phyloP scores from a whole-genome alignment of 2,113 vertebrate species.

The Abramis brama region DNA sequence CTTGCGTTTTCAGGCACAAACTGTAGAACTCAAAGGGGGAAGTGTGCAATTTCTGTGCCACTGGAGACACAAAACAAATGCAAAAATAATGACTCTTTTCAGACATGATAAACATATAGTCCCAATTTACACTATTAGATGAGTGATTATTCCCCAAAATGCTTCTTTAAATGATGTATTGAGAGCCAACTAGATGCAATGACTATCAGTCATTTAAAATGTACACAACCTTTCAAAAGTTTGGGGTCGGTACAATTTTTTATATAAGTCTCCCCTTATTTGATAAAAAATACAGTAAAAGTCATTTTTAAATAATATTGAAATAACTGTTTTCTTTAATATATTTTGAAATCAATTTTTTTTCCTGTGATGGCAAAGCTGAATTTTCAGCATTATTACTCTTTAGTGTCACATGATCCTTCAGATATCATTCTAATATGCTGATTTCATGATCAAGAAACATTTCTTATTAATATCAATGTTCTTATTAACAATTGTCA shows the following conservation, averaged over 20 bases:
- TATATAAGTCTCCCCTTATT: too few species aligned
- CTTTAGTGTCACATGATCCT: neutral
- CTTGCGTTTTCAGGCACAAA: slow-evolving; percentile 33
- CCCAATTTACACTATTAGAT: neutral
- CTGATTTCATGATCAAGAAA: neutral
- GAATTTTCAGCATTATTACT: too few species aligned
- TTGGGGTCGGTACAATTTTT: too few species aligned
- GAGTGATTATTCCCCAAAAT: too few species aligned
- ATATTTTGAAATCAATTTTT: neutral
- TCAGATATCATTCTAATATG: neutral
- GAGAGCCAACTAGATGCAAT: too few species aligned
- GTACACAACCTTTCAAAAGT: too few species aligned
- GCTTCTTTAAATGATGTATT: too few species aligned
- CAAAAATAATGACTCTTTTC: neutral
- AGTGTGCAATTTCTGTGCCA: neutral
- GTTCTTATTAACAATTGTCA: neutral
- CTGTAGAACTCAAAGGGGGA: neutral
- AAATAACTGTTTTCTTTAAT: too few species aligned
- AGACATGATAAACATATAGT: neutral
- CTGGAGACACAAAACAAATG: neutral
- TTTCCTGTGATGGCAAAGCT: neutral
- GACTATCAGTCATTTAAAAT: too few species aligned
- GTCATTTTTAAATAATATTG: too few species aligned
- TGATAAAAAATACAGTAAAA: too few species aligned
- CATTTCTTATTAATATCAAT: neutral